Base-by-base conservation (phyloP, 2,113 vertebrate species). In the Melanerpes aurifrons region DNA sequence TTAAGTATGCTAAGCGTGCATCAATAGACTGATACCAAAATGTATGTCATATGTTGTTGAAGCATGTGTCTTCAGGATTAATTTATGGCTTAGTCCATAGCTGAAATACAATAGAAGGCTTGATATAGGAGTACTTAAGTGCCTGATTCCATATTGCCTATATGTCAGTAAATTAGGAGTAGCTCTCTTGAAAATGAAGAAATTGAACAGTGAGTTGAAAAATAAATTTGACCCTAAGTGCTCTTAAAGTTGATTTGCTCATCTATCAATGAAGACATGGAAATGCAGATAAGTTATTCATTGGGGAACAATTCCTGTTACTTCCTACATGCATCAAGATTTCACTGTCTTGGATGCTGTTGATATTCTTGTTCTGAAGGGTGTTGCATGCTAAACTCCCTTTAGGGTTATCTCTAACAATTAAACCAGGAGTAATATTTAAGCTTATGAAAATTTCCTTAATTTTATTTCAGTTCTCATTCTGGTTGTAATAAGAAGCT, bases 381-480 rank as follows among this genome's bases (percentile, higher is more conserved):
- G 6, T 68, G 19, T 6, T 72, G 22, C 8, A 47, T 16, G 6
- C 43, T 22, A 78, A 61, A 82, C 32, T 86, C 67, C 58, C 77
- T 84, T 87, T 63, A 84, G 53, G 18, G 19, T 83, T 79, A 47
- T 66, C 15, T 18, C 15, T 67, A 76, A 50, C 6, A 69, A 58
- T 88, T 88, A 72, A 86, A 75, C 58, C 2, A n/a, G 70, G 25
- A 72, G 45, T 71, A 93, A 82, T 50, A 94, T 54, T 94, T 93
- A 92, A 71, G 70, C 25, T 86, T 64, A 71, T 72, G 35, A 84
- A 78, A 78, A 94, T 90, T 90, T 84, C 45, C 24, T 89, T 92
- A 32, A 69, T 94, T 95, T 92, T 94, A 21, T 78, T 90, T 92
- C 69, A 78, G n/a, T 81, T 35, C 29, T 63, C 12, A 47, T 89